phyloP scores from a whole-genome alignment of 2,797 vertebrate species.

The Phaenicophaeus curvirostris region DNA sequence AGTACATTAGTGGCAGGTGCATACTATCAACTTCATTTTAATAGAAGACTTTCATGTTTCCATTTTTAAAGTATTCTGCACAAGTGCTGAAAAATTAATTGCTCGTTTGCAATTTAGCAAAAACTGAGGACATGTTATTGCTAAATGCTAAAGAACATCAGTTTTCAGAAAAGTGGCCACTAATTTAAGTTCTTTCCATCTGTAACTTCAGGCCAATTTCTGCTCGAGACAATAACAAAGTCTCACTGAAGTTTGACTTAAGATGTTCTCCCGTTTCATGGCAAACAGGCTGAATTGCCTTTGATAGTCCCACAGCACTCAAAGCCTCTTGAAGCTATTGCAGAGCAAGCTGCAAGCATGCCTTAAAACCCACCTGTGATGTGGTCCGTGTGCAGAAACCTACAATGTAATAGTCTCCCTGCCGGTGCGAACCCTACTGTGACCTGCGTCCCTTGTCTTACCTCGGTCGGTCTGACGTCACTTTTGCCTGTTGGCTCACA shows the following conservation, averaged over 20 bases:
- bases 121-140: conserved; percentile 67
- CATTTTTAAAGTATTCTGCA: conserved; percentile 79
- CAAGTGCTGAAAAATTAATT: conserved; percentile 80
- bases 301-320: neutral
- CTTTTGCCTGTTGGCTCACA: neutral
- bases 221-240: conserved; percentile 12
- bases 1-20: conserved; percentile 82
- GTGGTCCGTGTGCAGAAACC: neutral
- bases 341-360: neutral
- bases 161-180: conserved; percentile 47
- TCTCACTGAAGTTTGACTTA: neutral
- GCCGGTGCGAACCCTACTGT: fast-evolving
- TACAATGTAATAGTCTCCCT: neutral
- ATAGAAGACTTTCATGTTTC: conserved; percentile 78
- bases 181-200: conserved; percentile 51
- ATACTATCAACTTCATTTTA: conserved; percentile 82
- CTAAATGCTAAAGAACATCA: conserved; percentile 71
- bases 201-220: conserved; percentile 40
- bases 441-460: neutral
- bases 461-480: neutral
- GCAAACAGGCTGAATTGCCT: neutral
- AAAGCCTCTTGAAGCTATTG: neutral
- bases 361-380: neutral
- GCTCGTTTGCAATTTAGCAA: conserved; percentile 75
- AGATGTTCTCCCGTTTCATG: neutral